phyloP scores from a whole-genome alignment of 2,113 vertebrate genomes.

The Tachycineta bicolor region DNA sequence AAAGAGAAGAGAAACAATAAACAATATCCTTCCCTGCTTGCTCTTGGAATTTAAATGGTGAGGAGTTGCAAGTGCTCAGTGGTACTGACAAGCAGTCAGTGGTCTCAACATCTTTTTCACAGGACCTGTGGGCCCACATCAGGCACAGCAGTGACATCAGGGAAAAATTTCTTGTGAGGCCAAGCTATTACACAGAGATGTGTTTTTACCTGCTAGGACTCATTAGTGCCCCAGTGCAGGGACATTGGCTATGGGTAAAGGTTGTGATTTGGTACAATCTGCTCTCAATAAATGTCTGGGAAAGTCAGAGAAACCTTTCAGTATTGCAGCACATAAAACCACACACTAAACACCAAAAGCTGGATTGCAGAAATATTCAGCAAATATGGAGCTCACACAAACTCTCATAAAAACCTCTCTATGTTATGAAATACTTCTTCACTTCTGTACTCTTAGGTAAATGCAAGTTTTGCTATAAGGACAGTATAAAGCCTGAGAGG shows the following conservation, averaged over 20 bases:
- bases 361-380: neutral
- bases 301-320: neutral
- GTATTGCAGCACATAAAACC: neutral
- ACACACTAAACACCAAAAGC: neutral
- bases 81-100: rapidly evolving
- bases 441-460: neutral
- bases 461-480: neutral
- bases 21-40: neutral
- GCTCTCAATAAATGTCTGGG: neutral
- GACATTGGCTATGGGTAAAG: neutral
- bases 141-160: neutral
- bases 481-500: neutral
- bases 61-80: neutral
- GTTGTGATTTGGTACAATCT: neutral
- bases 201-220: neutral
- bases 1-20: neutral
- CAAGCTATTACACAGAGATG: neutral
- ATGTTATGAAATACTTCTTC: neutral
- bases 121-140: neutral
- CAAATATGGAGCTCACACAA: neutral
- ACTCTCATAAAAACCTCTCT: neutral
- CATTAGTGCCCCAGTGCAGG: neutral
- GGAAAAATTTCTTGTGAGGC: neutral
- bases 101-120: neutral
- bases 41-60: neutral